Percentiles rank a stretch among this genome's conserved stretches.
Conservation (phyloP, 2,113 vertebrate species). For the Phoxinus phoxinus region DNA sequence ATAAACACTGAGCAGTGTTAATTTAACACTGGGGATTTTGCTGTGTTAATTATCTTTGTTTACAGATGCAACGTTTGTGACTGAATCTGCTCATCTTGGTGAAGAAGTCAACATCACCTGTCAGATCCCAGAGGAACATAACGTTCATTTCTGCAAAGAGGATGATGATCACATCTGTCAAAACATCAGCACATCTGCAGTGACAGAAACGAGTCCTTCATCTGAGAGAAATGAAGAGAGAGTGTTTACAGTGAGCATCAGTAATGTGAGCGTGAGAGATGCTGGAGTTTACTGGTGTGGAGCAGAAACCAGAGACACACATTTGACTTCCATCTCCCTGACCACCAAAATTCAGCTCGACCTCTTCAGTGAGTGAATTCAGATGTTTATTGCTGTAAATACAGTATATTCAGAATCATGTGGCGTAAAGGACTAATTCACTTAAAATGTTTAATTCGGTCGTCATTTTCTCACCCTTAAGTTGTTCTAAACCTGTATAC, state of each 20-base stretch:
- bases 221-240: conserved; percentile 1
- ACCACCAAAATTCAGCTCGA: conserved; percentile 45
- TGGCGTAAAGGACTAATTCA: too few relatives aligned
- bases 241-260: conserved; percentile 54
- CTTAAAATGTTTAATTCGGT: too few relatives aligned
- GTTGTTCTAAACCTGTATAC: too few relatives aligned
- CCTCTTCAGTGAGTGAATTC: conserved; percentile 48
- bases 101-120: conserved; percentile 47
- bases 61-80: background rate
- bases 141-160: conserved; percentile 48
- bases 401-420: too few relatives aligned
- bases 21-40: too few relatives aligned
- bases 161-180: background rate
- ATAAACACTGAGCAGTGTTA: too few relatives aligned
- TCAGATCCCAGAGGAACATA: background rate
- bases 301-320: background rate
- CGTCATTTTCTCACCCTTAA: too few relatives aligned
- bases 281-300: conserved; percentile 57
- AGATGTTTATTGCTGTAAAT: too few relatives aligned
- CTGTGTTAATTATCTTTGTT: too few relatives aligned
- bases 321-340: background rate
- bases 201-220: background rate
- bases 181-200: background rate
- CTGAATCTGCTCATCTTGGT: background rate
- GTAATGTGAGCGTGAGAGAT: conserved; percentile 38